A percentile compares a stretch with the other conserved stretches of the same genome.
These are phyloP conservation scores for Pemphigus obesinymphae DNA, from an alignment of 1,140 invertebrate species.

Conservation along the genomic window DNA sequence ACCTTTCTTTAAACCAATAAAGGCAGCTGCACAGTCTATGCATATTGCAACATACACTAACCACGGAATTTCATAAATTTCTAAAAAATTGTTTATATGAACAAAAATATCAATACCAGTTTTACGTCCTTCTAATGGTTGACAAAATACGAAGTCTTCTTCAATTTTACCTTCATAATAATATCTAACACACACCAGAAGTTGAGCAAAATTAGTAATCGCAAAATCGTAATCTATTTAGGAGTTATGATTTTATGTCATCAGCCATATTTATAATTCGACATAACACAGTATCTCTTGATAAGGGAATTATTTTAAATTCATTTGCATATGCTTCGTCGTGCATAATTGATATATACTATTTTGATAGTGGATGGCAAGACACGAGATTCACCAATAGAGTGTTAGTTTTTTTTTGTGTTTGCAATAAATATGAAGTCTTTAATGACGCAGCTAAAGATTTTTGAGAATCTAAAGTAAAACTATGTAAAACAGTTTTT, in stretches of 20 bases:
- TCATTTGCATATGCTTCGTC: neutral
- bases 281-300: no score
- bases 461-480: neutral
- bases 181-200: neutral
- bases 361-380: neutral
- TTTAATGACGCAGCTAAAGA: no score
- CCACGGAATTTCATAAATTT: no score
- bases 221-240: no score
- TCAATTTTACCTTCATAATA: neutral
- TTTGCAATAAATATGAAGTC: neutral
- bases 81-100: no score
- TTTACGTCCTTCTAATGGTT: no score
- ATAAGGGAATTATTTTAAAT: constrained; percentile 44
- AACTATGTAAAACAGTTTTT: neutral
- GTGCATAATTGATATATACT: neutral
- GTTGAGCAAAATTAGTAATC: no score
- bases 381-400: neutral
- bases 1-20: no score
- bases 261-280: no score
- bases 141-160: neutral
- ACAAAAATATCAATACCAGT: neutral
- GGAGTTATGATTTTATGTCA: no score
- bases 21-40: no score
- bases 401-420: neutral
- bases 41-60: no score